Base-by-base conservation (phyloP, 2,113 vertebrate species). In the Chitala chitala region DNA sequence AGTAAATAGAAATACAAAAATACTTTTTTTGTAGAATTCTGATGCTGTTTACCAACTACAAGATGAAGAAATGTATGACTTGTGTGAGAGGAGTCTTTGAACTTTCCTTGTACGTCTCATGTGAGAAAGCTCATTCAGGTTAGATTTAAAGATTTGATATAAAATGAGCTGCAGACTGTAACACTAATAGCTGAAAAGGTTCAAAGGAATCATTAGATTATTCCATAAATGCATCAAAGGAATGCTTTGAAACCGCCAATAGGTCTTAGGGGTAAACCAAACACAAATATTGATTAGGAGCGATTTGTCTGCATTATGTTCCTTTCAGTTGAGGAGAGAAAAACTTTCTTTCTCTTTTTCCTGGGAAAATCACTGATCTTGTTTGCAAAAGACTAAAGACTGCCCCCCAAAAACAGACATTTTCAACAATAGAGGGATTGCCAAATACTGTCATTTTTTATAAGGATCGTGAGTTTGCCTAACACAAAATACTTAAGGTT, bases 51-150 rank as follows among this genome's bases (percentile, higher is more conserved):
- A n/a, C n/a, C n/a, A n/a, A n/a, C n/a, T n/a, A n/a, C n/a, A n/a
- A n/a, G n/a, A n/a, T n/a, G n/a, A n/a, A n/a, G n/a, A n/a, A n/a
- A n/a, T n/a, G n/a, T n/a, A n/a, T n/a, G n/a, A n/a, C n/a, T n/a
- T n/a, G n/a, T n/a, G n/a, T n/a, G n/a, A n/a, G n/a, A n/a, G n/a
- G n/a, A n/a, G n/a, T n/a, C n/a, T n/a, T n/a, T n/a, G n/a, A n/a
- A n/a, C n/a, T n/a, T n/a, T n/a, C n/a, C n/a, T n/a, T n/a, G n/a
- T n/a, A n/a, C n/a, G n/a, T n/a, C n/a, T n/a, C 22, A 86, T 87
- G 85, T 87, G 87, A 85, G 86, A 88, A 87, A 86, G 87, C 89
- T 90, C 90, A 84, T 4, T 3, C 24, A 91, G 91, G 90, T 94
- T 91, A 91, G 89, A 86, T 82, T 86, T 76, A 83, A 83, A 81